phyloP scores from a whole-genome alignment of 23 tunicate species.

The Oikopleura dioica region DNA sequence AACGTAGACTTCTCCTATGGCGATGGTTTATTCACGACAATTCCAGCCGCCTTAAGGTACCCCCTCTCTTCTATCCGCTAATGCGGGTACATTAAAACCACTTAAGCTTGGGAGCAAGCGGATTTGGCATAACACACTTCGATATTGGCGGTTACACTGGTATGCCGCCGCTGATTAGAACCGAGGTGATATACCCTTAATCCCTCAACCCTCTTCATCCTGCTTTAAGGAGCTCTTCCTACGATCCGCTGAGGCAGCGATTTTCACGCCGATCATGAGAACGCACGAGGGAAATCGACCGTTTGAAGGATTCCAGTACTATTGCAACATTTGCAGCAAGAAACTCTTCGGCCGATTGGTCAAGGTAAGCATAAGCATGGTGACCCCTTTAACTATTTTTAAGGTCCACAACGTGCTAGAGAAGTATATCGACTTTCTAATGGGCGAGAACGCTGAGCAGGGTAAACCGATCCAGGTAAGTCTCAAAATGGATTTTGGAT shows the following conservation, averaged over 20 bases:
- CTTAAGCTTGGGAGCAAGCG: constrained; percentile 14
- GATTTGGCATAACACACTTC: constrained; percentile 71
- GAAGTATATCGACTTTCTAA: neutral
- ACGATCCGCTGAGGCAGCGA: constrained; percentile 66
- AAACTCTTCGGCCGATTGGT: neutral
- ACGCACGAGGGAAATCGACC: constrained; percentile 90
- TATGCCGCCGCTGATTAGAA: constrained; percentile 48
- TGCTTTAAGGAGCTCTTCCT: constrained; percentile 41
- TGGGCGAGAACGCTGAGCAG: neutral
- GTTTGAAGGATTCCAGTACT: neutral
- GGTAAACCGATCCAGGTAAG: neutral
- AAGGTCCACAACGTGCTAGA: neutral
- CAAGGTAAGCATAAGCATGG: no score
- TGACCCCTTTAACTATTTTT: no score
- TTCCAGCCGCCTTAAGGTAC: constrained; percentile 48
- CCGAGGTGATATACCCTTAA: constrained; percentile 18
- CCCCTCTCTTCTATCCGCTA: no score
- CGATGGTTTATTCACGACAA: constrained; percentile 77
- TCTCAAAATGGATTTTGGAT: no score
- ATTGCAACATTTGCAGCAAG: neutral
- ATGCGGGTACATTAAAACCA: neutral
- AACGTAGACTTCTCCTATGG: constrained; percentile 67
- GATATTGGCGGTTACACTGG: constrained; percentile 90
- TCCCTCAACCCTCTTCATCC: no score
- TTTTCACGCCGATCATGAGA: constrained; percentile 57